Percentiles rank a stretch among this genome's conserved stretches.
phyloP scores from a whole-genome alignment of 2,888 invertebrate species.

The Hirudinaria manillensis region DNA sequence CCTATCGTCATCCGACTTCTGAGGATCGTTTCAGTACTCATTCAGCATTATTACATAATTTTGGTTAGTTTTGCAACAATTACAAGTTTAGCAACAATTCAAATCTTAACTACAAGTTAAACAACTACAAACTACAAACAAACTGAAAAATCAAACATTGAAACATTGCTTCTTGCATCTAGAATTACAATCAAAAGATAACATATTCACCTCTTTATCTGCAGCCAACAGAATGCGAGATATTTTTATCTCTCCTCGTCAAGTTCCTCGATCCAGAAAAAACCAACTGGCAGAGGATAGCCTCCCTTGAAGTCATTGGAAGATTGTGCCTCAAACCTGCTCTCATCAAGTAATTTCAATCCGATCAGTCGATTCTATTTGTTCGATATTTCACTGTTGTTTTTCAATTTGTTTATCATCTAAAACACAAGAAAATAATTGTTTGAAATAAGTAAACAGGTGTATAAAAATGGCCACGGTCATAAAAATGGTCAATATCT shows the following conservation, averaged over 20 bases:
- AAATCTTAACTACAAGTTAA: too few relatives aligned
- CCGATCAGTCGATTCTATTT: neutral
- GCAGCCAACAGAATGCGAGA: constrained; percentile 90
- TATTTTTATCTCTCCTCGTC: constrained; percentile 89
- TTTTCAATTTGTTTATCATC: too few relatives aligned
- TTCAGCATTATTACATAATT: constrained; percentile 84
- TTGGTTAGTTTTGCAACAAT: constrained; percentile 65
- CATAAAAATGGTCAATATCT: too few relatives aligned
- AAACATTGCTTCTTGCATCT: too few relatives aligned
- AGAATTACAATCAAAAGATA: neutral
- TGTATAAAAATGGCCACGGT: too few relatives aligned
- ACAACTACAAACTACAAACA: too few relatives aligned
- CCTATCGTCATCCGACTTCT: constrained; percentile 91
- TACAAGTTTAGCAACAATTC: too few relatives aligned
- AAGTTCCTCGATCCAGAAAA: constrained; percentile 96
- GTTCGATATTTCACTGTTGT: too few relatives aligned
- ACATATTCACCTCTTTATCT: neutral
- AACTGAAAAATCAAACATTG: too few relatives aligned
- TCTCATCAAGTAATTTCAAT: constrained; percentile 62
- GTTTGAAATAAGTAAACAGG: too few relatives aligned
- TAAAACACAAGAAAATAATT: too few relatives aligned
- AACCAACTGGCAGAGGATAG: constrained; percentile 87
- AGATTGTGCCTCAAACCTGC: constrained; percentile 84
- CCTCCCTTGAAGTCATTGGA: constrained; percentile 90
- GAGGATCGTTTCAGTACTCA: constrained; percentile 81